Conservation (phyloP, 2,797 vertebrate species). For the Danio aesculapii region DNA sequence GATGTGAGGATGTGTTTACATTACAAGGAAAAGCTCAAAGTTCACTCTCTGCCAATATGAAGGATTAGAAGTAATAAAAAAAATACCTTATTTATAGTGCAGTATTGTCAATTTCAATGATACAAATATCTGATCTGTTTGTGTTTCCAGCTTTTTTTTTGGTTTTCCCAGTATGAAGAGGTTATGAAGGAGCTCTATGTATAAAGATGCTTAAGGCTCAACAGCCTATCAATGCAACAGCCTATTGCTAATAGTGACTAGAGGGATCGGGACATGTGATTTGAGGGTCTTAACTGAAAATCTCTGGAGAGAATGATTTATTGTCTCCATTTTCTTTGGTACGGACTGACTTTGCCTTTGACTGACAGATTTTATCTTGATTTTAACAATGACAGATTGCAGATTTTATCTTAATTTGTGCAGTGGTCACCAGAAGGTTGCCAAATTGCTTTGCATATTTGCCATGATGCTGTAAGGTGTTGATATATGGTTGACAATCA, state of each 20-base stretch:
- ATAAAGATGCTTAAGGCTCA: not conserved
- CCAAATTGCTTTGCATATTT: too few species aligned
- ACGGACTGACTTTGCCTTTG: not conserved
- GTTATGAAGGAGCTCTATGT: conserved; percentile 31
- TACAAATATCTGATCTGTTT: not conserved
- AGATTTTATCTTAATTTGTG: too few species aligned
- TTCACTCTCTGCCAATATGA: conserved; percentile 46
- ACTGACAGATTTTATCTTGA: not conserved
- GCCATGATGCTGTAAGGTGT: too few species aligned
- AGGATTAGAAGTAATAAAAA: conserved; percentile 65
- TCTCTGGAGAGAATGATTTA: conserved; percentile 2
- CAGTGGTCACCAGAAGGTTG: too few species aligned
- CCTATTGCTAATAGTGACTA: conserved; percentile 4
- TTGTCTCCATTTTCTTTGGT: not conserved
- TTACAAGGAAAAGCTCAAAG: conserved; percentile 74
- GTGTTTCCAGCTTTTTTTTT: not conserved
- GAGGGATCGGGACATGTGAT: conserved; percentile 65
- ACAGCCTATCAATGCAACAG: not conserved
- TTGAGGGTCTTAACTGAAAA: conserved; percentile 33
- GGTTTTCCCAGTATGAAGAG: not conserved
- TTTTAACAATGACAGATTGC: too few species aligned
- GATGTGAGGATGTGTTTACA: conserved; percentile 72
- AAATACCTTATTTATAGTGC: conserved; percentile 7
- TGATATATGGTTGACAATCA: too few species aligned
- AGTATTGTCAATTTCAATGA: not conserved